Evolutionary conservation across 2,113 vertebrate species (phyloP).

Genomic region (Hepsetus odoe): DNA sequence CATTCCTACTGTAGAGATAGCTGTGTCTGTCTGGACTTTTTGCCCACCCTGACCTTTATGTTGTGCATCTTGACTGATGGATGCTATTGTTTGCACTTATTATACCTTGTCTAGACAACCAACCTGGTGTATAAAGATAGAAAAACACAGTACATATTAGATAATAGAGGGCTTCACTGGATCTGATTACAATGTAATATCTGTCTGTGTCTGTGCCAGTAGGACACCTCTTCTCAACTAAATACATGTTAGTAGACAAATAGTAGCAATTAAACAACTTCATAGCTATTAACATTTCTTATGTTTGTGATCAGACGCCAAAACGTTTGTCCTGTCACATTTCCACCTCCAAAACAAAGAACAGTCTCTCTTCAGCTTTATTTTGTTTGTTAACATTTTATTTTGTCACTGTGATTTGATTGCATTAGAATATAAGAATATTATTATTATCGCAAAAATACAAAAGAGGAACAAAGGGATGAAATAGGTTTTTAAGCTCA

Average conservation of each 20-base stretch:
- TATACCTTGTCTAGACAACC: background rate
- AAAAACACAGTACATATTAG: background rate
- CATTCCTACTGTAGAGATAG: background rate
- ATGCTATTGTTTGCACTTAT: background rate
- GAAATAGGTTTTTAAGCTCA: background rate
- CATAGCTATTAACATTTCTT: background rate
- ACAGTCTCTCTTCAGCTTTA: too few species aligned
- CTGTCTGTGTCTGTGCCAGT: background rate
- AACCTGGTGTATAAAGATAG: background rate
- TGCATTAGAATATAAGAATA: background rate
- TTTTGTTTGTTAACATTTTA: too few species aligned
- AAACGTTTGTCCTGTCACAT: background rate
- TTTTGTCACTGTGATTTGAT: too few species aligned
- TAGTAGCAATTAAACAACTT: background rate
- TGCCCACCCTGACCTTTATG: slow-evolving; percentile 18
- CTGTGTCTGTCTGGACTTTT: slow-evolving; percentile 30
- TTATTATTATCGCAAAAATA: too few species aligned
- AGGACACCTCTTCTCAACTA: too few species aligned
- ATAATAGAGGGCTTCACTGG: background rate
- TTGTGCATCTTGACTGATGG: slow-evolving; percentile 20
- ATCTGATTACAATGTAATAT: background rate
- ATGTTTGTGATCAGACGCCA: background rate
- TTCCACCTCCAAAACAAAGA: background rate
- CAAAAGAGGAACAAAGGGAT: too few species aligned
- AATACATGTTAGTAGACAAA: background rate